Base-by-base conservation (phyloP, 1,140 invertebrate genomes). In the Tetranychus cinnabarinus region DNA sequence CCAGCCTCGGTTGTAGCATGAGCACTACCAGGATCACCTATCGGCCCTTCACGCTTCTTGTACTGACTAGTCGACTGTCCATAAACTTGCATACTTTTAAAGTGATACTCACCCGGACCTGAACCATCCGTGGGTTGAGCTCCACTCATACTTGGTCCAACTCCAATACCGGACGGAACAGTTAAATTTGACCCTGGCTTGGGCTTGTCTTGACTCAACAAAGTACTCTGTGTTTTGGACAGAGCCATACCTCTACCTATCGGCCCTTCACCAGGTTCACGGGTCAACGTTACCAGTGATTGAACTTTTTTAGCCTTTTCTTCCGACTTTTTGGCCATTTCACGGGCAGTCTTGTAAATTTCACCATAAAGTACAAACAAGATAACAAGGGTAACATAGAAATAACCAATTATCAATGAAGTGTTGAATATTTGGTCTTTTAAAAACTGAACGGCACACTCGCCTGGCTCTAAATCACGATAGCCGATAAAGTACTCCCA, bases 361-460 rank as follows among this genome's bases (percentile, higher is more conserved):
- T 92, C 91, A 50, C 83, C 87, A 71, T 99, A 99, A 0, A 99
- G 77, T 59, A 91, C 81, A 69, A 96, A 89, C 5, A 97, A 77
- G 2, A 97, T 86, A 35, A 92, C 81, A 1, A 96, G 72, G 0
- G 93, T 97, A 0, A 86, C 90, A 88, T 92, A 97, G 72, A 95
- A 98, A 70, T 99, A 99, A 35, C 85, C 87, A 65, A 97, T 92
- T 59, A 97, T 97, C 34, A 97, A 77, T n/a, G 90, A 84, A 42
- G 90, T 95, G 70, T 95, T 96, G 74, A 97, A 99, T 35, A 97
- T 80, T 0, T 93, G 91, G 74, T 97, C 90, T 74, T 93, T 92
- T 47, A 97, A 78, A 73, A 98, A 99, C 73, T 97, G 93, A 2
- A 97, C 95, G 47, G 89, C 85, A 71, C 95, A 99, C 70, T 93